Evolutionary conservation across 2,888 invertebrate genomes (phyloP).

Genomic region (Seira sanloemensis): DNA sequence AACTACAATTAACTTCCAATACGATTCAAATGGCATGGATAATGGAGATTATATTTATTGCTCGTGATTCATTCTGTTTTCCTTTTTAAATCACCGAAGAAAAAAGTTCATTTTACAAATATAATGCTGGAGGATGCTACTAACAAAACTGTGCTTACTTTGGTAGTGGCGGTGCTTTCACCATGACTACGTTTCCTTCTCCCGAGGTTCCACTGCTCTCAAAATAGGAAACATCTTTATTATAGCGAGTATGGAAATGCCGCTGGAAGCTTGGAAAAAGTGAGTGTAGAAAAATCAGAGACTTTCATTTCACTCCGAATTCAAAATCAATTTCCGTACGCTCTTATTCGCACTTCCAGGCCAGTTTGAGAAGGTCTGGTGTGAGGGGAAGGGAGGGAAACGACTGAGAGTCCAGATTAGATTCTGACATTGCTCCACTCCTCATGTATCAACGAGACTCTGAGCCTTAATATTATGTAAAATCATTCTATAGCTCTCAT

Average conservation of each 20-base stretch:
- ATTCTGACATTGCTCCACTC: not conserved
- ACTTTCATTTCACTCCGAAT: slow-evolving; percentile 18
- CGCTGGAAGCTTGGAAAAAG: no score
- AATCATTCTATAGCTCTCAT: slow-evolving; percentile 40
- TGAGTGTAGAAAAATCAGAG: not conserved
- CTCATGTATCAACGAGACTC: not conserved
- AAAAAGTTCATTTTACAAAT: not conserved
- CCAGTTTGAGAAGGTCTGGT: not conserved
- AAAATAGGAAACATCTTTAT: no score
- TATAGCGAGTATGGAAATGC: no score
- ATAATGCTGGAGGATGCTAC: not conserved
- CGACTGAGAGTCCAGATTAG: not conserved
- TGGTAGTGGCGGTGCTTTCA: not conserved
- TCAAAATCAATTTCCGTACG: slow-evolving; percentile 51
- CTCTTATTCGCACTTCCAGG: slow-evolving; percentile 29
- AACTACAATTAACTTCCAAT: slow-evolving; percentile 41
- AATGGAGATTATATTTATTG: slow-evolving; percentile 44
- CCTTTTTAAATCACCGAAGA: not conserved
- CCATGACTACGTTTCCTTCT: not conserved
- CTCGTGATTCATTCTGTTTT: slow-evolving; percentile 22
- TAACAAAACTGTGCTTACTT: not conserved
- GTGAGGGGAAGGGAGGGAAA: no score
- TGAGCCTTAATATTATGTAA: slow-evolving; percentile 54
- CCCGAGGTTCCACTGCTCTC: no score
- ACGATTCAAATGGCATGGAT: slow-evolving; percentile 34